Evolutionary conservation across 2,888 invertebrate genomes (phyloP), one percentile per base, ranked within the genome.

Genomic region (Schizaphis graminum): DNA sequence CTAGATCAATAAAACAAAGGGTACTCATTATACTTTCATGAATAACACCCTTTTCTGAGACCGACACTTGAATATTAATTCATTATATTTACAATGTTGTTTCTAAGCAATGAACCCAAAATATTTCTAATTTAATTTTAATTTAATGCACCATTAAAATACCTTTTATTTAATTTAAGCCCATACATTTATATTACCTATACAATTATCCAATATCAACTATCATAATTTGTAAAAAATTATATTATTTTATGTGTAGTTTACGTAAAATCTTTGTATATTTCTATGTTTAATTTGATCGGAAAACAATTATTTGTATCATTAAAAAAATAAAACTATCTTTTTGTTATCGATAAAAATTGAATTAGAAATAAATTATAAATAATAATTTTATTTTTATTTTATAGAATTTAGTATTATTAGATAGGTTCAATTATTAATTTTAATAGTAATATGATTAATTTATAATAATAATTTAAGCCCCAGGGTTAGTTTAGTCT

Each of bases 11-110:
- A 91, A 85, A 56, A 91, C 84, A 85, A 53, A 53, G 41, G 41
- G 84, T 91, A n/a, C 41, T 91, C 53, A 85, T 91, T 84, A 53
- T 56, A 91, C 85, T 91, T 91, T 85, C 85, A 91, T 56, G 91
- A 91, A 91, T 84, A 85, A 44, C 41, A 53, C 91, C 49, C 53
- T 85, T 44, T 91, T 85, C 26, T 26, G 35, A 28, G 53, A 91
- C 88, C 88, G 35, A 53, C 90, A 47, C 90, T 91, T 77, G 90
- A 91, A 77, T 77, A 77, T 77, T 77, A 77, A 89, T 89, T 89
- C 56, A 41, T 89, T 57, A 56, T 44, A 26, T 47, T 49, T 89
- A 57, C 44, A 41, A 57, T 57, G 89, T 57, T 28, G 56, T 89
- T 89, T 44, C 26, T 44, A 57, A 56, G 56, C 41, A 24, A 53